Base-by-base conservation (phyloP, 2,888 invertebrate genomes). In the Omphaloscelis lunosa region DNA sequence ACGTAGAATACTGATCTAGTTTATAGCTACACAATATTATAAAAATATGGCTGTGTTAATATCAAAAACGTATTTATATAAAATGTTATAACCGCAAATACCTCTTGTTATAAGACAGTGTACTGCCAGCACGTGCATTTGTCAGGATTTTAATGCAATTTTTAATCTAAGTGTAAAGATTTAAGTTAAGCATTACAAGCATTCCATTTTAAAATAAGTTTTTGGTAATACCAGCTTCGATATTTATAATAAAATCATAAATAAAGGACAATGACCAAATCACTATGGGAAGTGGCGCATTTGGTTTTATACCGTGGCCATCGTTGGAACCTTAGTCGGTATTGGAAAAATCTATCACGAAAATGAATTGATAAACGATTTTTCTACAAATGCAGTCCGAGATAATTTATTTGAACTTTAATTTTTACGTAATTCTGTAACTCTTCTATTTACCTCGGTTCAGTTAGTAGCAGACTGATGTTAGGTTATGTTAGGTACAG, bases 21-120 rank as follows among this genome's bases (percentile, higher is more conserved):
- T 79, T 80, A 87, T 91, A 91, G 86, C 88, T 89, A 90, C 89
- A 90, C 87, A 86, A 89, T 91, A 90, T 89, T 85, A 85, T 84
- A 83, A 93, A 94, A 94, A 94, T 93, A 95, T 96, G 96, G 96
- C 96, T 96, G 96, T 96, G 96, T 95, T 94, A 93, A 95, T 95
- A 95, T 96, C 96, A 95, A 96, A 96, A 95, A 94, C 90, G 93
- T 94, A 95, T 95, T 94, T 94, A 91, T 93, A 91, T 86, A 92
- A 89, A 92, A 90, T 89, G 90, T 92, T 93, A 93, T 90, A 95
- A 96, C 96, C 96, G 91, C 93, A 92, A 94, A 94, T 96, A 96
- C 96, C 96, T 96, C 96, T 95, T 94, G 94, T 92, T 92, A 91
- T 91, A 94, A 95, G 94, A 95, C 95, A 95, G 94, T 91, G 90